Evolutionary conservation across 2,888 invertebrate genomes (phyloP).

Genomic region (Drosophila leonis): DNA sequence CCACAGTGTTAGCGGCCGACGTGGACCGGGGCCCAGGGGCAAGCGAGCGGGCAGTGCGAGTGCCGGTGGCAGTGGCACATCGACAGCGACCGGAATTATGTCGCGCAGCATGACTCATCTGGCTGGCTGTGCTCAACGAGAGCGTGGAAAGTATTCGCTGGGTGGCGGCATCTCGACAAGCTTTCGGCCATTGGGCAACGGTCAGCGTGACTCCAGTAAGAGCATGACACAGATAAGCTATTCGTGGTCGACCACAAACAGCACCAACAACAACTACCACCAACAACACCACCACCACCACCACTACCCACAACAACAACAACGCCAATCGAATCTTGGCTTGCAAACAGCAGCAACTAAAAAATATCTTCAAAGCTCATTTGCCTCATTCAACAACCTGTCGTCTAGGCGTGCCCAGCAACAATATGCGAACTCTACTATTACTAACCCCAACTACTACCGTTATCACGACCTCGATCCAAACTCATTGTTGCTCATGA

Average conservation of each 20-base stretch:
- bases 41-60: constrained; percentile 51
- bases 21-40: constrained; percentile 17
- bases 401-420: constrained; percentile 83
- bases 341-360: constrained; percentile 84
- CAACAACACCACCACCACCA: constrained; percentile 38
- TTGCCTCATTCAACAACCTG: constrained; percentile 77
- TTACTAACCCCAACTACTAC: constrained; percentile 63
- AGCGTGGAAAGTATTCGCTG: constrained; percentile 75
- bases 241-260: constrained; percentile 73
- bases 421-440: constrained; percentile 82
- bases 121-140: constrained; percentile 69
- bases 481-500: constrained; percentile 85
- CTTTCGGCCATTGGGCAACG: constrained; percentile 83
- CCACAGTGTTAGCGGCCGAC: constrained; percentile 58
- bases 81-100: constrained; percentile 84
- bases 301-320: constrained; percentile 75
- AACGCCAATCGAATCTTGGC: constrained; percentile 82
- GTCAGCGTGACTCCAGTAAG: constrained; percentile 85
- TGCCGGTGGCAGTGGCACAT: constrained; percentile 54
- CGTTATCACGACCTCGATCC: constrained; percentile 83
- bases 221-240: constrained; percentile 86
- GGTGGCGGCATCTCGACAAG: constrained; percentile 82
- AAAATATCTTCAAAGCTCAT: constrained; percentile 85
- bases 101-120: constrained; percentile 91
- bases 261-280: constrained; percentile 57